Base-by-base conservation (phyloP, 2,113 vertebrate genomes). In the Ranitomeya variabilis region DNA sequence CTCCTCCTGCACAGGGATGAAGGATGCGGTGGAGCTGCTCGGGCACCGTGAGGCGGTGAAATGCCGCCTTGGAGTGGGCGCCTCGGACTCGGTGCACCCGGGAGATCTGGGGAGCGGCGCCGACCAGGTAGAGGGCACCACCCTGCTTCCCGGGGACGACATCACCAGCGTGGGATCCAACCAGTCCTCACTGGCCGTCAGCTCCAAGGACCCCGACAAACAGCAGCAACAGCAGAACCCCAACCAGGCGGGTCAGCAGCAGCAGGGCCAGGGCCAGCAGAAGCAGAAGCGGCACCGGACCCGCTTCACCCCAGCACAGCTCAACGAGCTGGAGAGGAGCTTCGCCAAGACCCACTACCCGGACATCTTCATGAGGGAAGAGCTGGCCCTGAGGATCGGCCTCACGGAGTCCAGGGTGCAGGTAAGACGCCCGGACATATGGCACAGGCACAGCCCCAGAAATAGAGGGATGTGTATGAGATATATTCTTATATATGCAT, bases 301-400 rank as follows among this genome's bases (percentile, higher is more conserved):
- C 89, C 97, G 97, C 91, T 99, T 99, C 95, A 99, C 97, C 0
- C 97, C 97, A 6, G 96, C 97, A 7, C 98, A 99, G 93, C 97
- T 99, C 90, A 98, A 99, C 93, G 98, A 98, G 92, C 92, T 99
- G 92, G 98, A 99, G 95, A 93, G 97, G 87, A 98, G 97, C 95
- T 99, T 99, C 94, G 97, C 98, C 91, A 97, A 99, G 90, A 99
- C 98, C 37, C 97, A 98, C 92, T 99, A 99, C 91, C 98, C 98
- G 0, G 98, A 99, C 89, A 98, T 99, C 95, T 98, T 98, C 93
- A 98, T 98, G 96, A 94, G 98, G 0, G 98, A 99, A 92, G 97
- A 99, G 92, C 95, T 99, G 93, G 98, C 98, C 15, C 94, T 97
- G 91, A 94, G 97, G 88, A 97, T 99, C 93, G 97, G 96, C 62